Percentiles rank a stretch among this genome's conserved stretches.
phyloP scores from a whole-genome alignment of 2,888 invertebrate species.

The Parasteatoda lunata region DNA sequence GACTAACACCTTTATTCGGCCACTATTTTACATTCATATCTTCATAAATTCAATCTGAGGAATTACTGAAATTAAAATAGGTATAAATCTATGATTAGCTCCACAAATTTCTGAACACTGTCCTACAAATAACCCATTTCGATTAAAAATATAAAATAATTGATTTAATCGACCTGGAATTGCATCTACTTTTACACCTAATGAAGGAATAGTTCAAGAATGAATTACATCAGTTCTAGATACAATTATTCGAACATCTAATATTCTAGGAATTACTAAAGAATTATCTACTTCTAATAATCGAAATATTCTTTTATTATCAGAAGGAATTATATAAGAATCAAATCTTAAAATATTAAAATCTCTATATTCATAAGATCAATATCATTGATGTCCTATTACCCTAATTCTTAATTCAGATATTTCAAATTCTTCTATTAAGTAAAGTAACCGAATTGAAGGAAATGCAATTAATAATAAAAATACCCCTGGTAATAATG shows the following conservation, averaged over 20 bases:
- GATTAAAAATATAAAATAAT: conserved; percentile 79
- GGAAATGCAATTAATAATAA: conserved; percentile 69
- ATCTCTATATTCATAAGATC: conserved; percentile 82
- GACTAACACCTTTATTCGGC: conserved; percentile 83
- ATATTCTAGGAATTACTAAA: conserved; percentile 78
- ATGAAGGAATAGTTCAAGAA: conserved; percentile 74
- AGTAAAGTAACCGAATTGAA: conserved; percentile 52
- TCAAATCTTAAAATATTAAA: conserved; percentile 80
- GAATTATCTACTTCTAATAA: conserved; percentile 81
- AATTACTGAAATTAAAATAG: conserved; percentile 78
- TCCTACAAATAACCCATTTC: conserved; percentile 81
- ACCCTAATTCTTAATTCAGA: conserved; percentile 44
- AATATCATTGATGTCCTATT: conserved; percentile 76
- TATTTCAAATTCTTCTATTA: conserved; percentile 65
- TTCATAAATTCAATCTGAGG: conserved; percentile 13
- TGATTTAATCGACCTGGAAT: conserved; percentile 75
- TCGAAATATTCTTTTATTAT: conserved; percentile 78
- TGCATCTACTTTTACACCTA: conserved; percentile 75
- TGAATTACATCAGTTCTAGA: conserved; percentile 77
- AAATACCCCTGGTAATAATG: conserved; percentile 66
- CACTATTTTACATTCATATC: conserved; percentile 78
- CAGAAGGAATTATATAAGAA: conserved; percentile 77
- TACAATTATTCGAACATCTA: conserved; percentile 80
- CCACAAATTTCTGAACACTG: conserved; percentile 90
- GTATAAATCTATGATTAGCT: conserved; percentile 86